Base-by-base conservation (phyloP, 1,140 invertebrate genomes). In the Drosophila athabasca region DNA sequence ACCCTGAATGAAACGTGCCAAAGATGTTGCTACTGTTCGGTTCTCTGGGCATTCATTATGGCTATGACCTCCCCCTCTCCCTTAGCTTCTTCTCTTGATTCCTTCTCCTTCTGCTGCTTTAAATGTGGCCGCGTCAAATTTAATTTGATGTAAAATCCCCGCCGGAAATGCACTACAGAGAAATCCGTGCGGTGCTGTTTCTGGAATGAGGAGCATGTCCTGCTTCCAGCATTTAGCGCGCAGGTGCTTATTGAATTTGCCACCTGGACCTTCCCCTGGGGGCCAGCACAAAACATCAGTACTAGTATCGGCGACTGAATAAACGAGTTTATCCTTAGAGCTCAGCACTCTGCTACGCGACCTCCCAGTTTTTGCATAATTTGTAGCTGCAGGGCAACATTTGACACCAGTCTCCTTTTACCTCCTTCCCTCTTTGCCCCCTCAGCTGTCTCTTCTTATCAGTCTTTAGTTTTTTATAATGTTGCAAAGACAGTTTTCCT, bases 331-430 rank as follows among this genome's bases (percentile, higher is more conserved):
- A 74, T 61, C 58, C 39, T 11, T 24, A 24, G 26, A 50, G 45
- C 52, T 69, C 59, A 60, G 59, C 70, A 49, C 48, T 22, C 53
- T 24, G 11, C 43, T 53, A 54, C 65, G 69, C 22, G 29, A 65
- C 52, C 64, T 62, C 49, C 59, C 57, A 62, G 59, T 85, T 76
- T 80, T 76, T 85, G 73, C 81, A 84, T 84, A 84, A 84, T 84
- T 84, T 80, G 64, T 66, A 39, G 81, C 80, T 41, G 35, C 15
- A 43, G n/a, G 76, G 80, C 57, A 51, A 69, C 61, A 69, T 70
- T 67, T 61, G 68, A 78, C 71, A 64, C 31, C 19, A 45, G 45
- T 29, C 31, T 35, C 6, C 13, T 7, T 9, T 7, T 9, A 5
- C 17, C 2, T 8, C 17, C 3, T 26, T 26, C 19, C 7, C n/a